Base-by-base conservation (phyloP, 2,113 vertebrate species). In the Bubalus kerabau region DNA sequence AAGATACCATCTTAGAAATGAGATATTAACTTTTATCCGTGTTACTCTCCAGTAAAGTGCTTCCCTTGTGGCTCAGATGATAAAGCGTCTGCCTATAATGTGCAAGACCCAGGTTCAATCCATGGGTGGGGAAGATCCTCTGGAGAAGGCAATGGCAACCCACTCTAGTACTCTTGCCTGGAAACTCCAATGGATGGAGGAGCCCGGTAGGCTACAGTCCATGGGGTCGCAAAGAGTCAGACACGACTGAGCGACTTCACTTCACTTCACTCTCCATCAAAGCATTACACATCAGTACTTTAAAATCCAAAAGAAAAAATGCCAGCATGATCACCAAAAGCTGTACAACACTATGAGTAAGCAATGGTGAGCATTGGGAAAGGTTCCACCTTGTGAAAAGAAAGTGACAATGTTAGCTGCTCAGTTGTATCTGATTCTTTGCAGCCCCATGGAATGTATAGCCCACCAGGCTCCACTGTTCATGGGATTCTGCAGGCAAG, bases 61-160 rank as follows among this genome's bases (percentile, higher is more conserved):
- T 62, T 62, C 28, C 60, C 26, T 62, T 62, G 28, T 62, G 60
- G 28, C 14, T 62, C 60, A 62, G 14, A 62, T 32, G 60, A 6
- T 62, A 62, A 62, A 62, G 14, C 0, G 3, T 32, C 30, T 62
- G 14, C 60, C 60, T 3, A 62, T 62, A 62, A 62, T 32, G 3
- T 32, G 14, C 0, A 14, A 62, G 60, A 62, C 30, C 14, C 0
- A 0, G 60, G 60, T 30, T 30, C 3, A 14, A 32, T 62, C 3
- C 3, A 0, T 62, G 30, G 6, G 60, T 32, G 14, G 30, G 60
- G 14, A 62, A 32, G 60, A 62, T 62, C 28, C 30, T 62, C 60
- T 32, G 30, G 60, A 62, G 6, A 62, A 62, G 60, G 60, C 14
- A 32, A 7, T 32, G 60, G 28, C 28, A 62, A 32, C 14, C 30